A percentile compares a stretch with the other conserved stretches of the same genome.
phyloP scores from a whole-genome alignment of 2,113 vertebrate species.

The Hydrolagus affinis region DNA sequence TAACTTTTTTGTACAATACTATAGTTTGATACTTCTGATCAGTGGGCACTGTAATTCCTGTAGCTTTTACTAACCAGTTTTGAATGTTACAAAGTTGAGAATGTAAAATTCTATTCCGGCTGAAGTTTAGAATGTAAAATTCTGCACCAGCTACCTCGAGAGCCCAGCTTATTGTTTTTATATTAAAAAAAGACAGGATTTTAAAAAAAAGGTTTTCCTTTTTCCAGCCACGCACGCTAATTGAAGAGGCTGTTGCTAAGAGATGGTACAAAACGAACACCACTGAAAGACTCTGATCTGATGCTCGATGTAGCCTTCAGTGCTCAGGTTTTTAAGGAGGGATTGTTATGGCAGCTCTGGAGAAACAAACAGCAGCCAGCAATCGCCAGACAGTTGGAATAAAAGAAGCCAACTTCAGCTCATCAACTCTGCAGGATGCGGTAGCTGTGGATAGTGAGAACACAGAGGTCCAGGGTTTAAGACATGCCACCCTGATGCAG shows the following conservation, averaged over 20 bases:
- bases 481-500: constrained; percentile 51
- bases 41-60: background rate
- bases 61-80: background rate
- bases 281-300: constrained; percentile 46
- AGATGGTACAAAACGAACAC: constrained; percentile 43
- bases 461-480: constrained; percentile 37
- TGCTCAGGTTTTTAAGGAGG: constrained; percentile 41
- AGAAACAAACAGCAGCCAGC: constrained; percentile 36
- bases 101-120: background rate
- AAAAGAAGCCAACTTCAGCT: constrained; percentile 1
- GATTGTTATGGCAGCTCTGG: constrained; percentile 50
- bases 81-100: background rate
- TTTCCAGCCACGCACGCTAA: constrained; percentile 48
- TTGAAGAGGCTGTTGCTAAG: constrained; percentile 64
- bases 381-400: constrained; percentile 29
- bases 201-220: constrained; percentile 41
- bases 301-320: constrained; percentile 43
- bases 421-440: background rate
- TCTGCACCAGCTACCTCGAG: background rate
- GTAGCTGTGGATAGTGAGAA: constrained; percentile 36
- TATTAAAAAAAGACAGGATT: constrained; percentile 30
- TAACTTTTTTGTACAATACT: too few species aligned
- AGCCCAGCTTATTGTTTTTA: constrained; percentile 33
- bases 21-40: too few species aligned
- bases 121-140: background rate